Conservation (phyloP, 1,140 invertebrate genomes). For the Zaprionus taronus region DNA sequence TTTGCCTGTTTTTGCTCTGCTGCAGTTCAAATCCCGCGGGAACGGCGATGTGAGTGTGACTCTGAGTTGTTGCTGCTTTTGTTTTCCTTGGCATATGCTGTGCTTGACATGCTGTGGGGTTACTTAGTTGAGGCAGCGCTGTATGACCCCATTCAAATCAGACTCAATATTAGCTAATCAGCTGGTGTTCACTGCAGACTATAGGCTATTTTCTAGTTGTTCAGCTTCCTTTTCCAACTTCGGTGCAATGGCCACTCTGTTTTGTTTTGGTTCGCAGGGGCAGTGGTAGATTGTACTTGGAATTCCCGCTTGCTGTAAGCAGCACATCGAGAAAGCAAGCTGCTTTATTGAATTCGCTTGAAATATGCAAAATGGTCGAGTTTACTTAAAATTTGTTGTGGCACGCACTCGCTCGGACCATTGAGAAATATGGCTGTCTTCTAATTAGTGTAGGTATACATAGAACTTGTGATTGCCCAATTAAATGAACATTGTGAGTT, state of each 20-base stretch:
- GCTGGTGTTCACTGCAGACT: neutral
- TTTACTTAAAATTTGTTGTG: slow-evolving; percentile 36
- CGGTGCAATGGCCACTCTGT: slow-evolving; percentile 61
- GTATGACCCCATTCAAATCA: too few species aligned
- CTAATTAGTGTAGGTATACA: slow-evolving; percentile 25
- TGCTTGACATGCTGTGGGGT: neutral
- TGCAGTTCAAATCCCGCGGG: slow-evolving; percentile 32
- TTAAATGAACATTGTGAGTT: neutral
- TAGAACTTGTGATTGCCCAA: neutral
- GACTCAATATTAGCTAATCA: neutral
- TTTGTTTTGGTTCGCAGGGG: slow-evolving; percentile 32
- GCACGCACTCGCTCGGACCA: neutral
- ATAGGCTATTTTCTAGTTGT: neutral
- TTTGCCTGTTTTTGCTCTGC: slow-evolving; percentile 31
- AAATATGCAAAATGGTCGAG: slow-evolving; percentile 42
- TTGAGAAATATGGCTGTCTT: neutral
- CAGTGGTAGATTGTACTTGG: slow-evolving; percentile 34
- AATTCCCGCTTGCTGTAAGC: slow-evolving; percentile 49
- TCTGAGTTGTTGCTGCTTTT: slow-evolving; percentile 11
- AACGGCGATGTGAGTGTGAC: slow-evolving; percentile 34
- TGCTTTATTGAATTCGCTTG: slow-evolving; percentile 52
- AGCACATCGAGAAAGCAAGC: slow-evolving; percentile 23
- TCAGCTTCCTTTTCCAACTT: slow-evolving; percentile 18
- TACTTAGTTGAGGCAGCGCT: neutral
- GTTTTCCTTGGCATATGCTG: neutral